phyloP scores from a whole-genome alignment of 2,797 vertebrate species.

The Nannoperca australis region DNA sequence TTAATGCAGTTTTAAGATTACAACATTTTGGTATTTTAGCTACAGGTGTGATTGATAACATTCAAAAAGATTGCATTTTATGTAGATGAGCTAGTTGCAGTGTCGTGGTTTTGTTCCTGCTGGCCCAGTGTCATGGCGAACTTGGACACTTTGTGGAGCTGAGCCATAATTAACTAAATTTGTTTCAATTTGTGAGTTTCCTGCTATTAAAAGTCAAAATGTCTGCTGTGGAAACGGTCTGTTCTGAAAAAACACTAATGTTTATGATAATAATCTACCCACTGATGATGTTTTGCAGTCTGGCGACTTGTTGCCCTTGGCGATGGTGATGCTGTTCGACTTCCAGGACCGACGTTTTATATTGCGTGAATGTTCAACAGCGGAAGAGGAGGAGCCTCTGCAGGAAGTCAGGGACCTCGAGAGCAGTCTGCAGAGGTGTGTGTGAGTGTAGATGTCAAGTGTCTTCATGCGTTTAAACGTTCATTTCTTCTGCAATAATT shows the following conservation, averaged over 20 bases:
- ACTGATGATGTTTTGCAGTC: constrained; percentile 78
- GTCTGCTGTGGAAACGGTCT: not conserved
- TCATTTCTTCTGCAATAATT: not conserved
- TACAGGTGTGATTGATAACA: too few relatives aligned
- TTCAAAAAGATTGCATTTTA: too few relatives aligned
- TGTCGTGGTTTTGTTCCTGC: not conserved
- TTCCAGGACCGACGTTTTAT: constrained; percentile 91
- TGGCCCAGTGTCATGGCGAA: not conserved
- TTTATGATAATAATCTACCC: not conserved
- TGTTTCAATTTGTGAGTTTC: not conserved
- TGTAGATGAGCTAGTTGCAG: not conserved
- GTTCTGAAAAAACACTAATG: not conserved
- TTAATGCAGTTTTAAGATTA: not conserved
- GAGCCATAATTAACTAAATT: not conserved
- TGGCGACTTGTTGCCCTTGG: constrained; percentile 88
- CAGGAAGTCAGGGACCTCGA: constrained; percentile 89
- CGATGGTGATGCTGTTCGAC: constrained; percentile 95
- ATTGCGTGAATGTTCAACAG: constrained; percentile 66
- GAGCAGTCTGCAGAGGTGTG: constrained; percentile 86
- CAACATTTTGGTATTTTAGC: not conserved
- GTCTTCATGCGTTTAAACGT: not conserved
- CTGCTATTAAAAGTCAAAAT: not conserved
- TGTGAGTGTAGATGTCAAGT: not conserved
- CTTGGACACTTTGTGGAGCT: not conserved
- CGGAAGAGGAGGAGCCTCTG: constrained; percentile 74